Evolutionary conservation across 2,888 invertebrate species (phyloP).

Genomic region (Leptopterna dolabrata): DNA sequence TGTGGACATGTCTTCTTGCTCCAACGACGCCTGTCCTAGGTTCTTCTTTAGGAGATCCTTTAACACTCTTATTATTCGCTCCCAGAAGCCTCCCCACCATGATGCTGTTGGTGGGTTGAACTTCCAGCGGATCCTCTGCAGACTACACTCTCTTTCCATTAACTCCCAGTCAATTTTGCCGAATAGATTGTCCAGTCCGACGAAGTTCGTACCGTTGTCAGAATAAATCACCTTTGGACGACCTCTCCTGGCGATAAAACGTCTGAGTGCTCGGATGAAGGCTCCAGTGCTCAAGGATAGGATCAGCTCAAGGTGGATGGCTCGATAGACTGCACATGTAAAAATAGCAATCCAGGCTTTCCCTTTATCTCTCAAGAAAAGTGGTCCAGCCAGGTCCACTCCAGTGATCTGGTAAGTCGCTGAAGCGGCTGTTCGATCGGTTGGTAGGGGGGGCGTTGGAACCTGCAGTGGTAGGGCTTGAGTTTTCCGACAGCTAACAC

Average conservation of each 20-base stretch:
- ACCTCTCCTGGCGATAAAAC: slow-evolving; percentile 63
- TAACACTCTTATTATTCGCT: not conserved
- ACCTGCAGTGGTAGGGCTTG: not conserved
- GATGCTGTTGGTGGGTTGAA: slow-evolving; percentile 13
- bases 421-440: slow-evolving; percentile 57
- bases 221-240: slow-evolving; percentile 45
- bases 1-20: not conserved
- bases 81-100: slow-evolving; percentile 16
- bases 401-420: slow-evolving; percentile 61
- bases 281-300: slow-evolving; percentile 59
- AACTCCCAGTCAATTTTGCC: slow-evolving; percentile 14
- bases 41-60: not conserved
- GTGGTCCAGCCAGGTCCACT: slow-evolving; percentile 64
- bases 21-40: not conserved
- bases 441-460: slow-evolving; percentile 53
- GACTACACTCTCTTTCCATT: slow-evolving; percentile 3
- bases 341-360: slow-evolving; percentile 63
- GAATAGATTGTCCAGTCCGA: not conserved
- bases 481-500: slow-evolving; percentile 9
- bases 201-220: slow-evolving; percentile 30
- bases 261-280: slow-evolving; percentile 62
- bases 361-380: not conserved
- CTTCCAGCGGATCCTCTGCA: not conserved
- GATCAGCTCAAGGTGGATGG: slow-evolving; percentile 65
- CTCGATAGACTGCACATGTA: slow-evolving; percentile 65